Percentiles rank a stretch among this genome's conserved stretches.
Conservation (phyloP, 2,888 invertebrate genomes). For the Agrypnus murinus region DNA sequence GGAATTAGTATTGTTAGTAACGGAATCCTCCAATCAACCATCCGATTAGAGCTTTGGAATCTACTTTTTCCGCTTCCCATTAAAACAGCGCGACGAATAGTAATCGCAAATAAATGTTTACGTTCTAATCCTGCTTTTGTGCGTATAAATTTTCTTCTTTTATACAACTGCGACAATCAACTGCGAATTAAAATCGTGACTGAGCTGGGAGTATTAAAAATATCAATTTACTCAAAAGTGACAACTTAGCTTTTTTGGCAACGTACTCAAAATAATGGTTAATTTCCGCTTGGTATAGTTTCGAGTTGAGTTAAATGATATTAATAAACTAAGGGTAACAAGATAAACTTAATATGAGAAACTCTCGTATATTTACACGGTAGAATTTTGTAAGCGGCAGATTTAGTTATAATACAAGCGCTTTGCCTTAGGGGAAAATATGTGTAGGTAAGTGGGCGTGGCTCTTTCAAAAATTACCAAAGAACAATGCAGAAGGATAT, state of each 20-base stretch:
- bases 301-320: no score
- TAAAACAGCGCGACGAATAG: slow-evolving; percentile 43
- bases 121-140: slow-evolving; percentile 45
- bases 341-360: no score
- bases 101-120: slow-evolving; percentile 49
- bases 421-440: slow-evolving; percentile 1
- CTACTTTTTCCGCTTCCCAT: slow-evolving; percentile 45
- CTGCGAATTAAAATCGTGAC: slow-evolving; percentile 21
- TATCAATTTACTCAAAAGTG: background rate
- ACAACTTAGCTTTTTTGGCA: no score
- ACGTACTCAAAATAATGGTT: background rate
- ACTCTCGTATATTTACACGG: no score
- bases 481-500: background rate
- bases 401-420: slow-evolving; percentile 1
- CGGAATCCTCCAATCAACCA: slow-evolving; percentile 44
- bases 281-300: no score
- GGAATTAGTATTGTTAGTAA: slow-evolving; percentile 19
- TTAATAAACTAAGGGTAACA: no score
- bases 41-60: slow-evolving; percentile 47
- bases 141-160: slow-evolving; percentile 37
- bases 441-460: slow-evolving; percentile 7
- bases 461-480: slow-evolving; percentile 4
- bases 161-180: slow-evolving; percentile 17
- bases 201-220: slow-evolving; percentile 16
- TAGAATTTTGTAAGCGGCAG: background rate